Percentiles rank a stretch among this genome's conserved stretches.
These are phyloP conservation scores for Microcebus jonahi DNA, from an alignment of 2,113 vertebrate species.

Conservation along the genomic window DNA sequence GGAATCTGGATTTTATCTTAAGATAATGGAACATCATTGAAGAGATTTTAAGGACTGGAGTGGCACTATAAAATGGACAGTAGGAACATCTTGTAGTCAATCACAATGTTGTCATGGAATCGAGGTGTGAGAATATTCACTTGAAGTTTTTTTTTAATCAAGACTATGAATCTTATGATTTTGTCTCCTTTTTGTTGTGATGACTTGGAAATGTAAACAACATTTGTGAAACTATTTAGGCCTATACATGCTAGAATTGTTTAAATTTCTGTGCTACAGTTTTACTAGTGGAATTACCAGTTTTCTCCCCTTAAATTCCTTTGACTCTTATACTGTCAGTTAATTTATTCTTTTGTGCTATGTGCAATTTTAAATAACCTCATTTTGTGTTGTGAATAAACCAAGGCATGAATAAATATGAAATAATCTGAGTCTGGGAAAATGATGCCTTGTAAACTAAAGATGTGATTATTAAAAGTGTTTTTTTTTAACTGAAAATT, in stretches of 20 bases:
- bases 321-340: neutral
- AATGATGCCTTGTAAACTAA: neutral
- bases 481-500: neutral
- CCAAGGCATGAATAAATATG: neutral
- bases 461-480: neutral
- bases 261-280: neutral
- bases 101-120: neutral
- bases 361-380: neutral
- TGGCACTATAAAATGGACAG: neutral
- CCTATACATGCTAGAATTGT: neutral
- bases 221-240: neutral
- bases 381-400: neutral
- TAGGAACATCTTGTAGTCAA: neutral
- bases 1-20: neutral
- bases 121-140: neutral
- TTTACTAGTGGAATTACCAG: neutral
- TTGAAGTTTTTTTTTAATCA: slow-evolving; percentile 6
- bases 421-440: neutral
- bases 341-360: slow-evolving; percentile 35
- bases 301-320: neutral
- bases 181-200: neutral
- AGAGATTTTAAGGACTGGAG: neutral
- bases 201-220: neutral
- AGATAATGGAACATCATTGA: neutral
- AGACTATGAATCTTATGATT: neutral